Conservation (phyloP, 2,113 vertebrate species). For the Chamaea fasciata region DNA sequence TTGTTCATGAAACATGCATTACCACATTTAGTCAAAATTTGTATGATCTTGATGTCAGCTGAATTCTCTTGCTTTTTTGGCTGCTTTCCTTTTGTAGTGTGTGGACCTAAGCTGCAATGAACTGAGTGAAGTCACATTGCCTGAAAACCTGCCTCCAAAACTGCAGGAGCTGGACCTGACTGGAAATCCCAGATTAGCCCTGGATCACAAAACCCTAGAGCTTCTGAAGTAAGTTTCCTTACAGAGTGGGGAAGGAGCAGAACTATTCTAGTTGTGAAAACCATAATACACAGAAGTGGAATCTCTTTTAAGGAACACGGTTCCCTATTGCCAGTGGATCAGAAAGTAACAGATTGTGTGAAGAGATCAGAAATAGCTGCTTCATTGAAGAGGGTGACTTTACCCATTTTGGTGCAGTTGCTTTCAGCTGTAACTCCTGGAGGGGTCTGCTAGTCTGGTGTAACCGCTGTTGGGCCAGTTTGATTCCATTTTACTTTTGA, state of each 20-base stretch:
- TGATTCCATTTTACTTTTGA: neutral
- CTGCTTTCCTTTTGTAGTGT: slow-evolving; percentile 74
- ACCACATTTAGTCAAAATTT: neutral
- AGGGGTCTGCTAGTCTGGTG: neutral
- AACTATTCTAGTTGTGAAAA: neutral
- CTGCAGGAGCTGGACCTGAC: slow-evolving; percentile 96
- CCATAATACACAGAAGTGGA: neutral
- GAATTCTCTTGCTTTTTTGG: neutral
- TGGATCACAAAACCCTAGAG: slow-evolving; percentile 95
- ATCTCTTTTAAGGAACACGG: neutral
- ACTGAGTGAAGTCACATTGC: slow-evolving; percentile 87
- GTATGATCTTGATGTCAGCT: neutral
- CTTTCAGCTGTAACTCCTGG: neutral
- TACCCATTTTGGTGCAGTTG: neutral
- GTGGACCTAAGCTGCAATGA: slow-evolving; percentile 98
- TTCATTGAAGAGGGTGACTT: neutral
- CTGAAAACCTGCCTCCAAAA: slow-evolving; percentile 93
- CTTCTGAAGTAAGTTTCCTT: slow-evolving; percentile 86
- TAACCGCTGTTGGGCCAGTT: neutral
- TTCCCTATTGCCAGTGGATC: neutral
- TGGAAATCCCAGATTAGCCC: slow-evolving; percentile 88
- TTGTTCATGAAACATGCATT: neutral
- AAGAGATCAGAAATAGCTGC: neutral
- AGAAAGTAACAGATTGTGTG: neutral
- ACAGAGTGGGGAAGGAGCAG: neutral